These are phyloP conservation scores for Ficedula albicollis DNA, from an alignment of 2,797 vertebrate species.

Conservation along the genomic window DNA sequence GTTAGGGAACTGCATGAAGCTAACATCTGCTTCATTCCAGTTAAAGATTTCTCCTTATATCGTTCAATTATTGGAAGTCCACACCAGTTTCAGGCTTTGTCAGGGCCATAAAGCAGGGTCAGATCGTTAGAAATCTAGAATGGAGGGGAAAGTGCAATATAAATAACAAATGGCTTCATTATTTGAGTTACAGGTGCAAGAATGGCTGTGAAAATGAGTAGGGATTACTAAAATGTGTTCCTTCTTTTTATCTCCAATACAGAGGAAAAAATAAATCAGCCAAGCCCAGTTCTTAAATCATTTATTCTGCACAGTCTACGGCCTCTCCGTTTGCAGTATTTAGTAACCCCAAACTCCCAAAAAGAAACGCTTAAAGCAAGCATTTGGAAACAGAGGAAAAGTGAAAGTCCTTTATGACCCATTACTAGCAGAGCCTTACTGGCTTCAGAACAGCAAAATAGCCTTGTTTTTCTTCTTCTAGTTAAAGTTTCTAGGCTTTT, in stretches of 20 bases:
- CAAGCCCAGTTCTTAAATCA: background rate
- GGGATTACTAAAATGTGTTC: slow-evolving; percentile 14
- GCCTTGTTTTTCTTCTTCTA: background rate
- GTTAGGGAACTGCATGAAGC: slow-evolving; percentile 78
- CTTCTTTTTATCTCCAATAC: slow-evolving; percentile 14
- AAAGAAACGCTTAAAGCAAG: background rate
- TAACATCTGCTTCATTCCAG: slow-evolving; percentile 81
- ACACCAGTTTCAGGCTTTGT: slow-evolving; percentile 61
- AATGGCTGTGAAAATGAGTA: slow-evolving; percentile 19
- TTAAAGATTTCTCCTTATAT: slow-evolving; percentile 71
- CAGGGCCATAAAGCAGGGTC: slow-evolving; percentile 73
- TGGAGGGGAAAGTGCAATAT: slow-evolving; percentile 52
- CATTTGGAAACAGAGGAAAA: background rate
- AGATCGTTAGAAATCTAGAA: slow-evolving; percentile 68
- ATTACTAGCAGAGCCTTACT: background rate
- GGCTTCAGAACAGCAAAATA: background rate
- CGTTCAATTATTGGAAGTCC: slow-evolving; percentile 64
- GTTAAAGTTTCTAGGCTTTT: background rate
- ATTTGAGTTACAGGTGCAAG: slow-evolving; percentile 73
- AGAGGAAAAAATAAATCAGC: background rate
- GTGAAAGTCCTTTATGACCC: background rate
- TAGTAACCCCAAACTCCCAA: background rate
- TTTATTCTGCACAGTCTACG: background rate
- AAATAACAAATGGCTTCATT: slow-evolving; percentile 71
- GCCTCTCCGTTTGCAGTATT: background rate